Percentiles rank a stretch among this genome's conserved stretches.
Conservation (phyloP, 37 sponge, comb jelly and placozoan species). For the Mnemiopsis leidyi region DNA sequence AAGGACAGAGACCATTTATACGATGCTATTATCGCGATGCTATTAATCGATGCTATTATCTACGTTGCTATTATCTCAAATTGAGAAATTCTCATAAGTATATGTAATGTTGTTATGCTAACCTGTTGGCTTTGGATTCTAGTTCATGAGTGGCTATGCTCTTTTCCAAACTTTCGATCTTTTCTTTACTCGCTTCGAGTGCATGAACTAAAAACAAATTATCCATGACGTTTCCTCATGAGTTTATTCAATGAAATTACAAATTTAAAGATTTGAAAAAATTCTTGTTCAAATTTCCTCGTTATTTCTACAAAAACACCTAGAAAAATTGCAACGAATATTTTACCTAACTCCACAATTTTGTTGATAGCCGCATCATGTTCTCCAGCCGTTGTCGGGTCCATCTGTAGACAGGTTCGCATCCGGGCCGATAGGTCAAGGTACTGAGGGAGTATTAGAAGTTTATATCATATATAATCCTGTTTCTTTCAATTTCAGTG, state of each 20-base stretch:
- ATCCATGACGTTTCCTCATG: background rate
- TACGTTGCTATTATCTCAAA: no score
- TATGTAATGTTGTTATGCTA: no score
- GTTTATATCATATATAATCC: no score
- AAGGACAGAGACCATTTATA: no score
- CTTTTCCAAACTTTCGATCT: constrained; percentile 24
- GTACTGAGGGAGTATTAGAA: background rate
- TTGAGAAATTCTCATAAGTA: no score
- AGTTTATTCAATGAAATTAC: background rate
- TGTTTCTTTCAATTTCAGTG: no score
- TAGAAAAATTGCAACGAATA: no score
- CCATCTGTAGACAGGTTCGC: constrained; percentile 17
- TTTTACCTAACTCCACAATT: constrained; percentile 29
- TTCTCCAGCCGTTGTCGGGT: constrained; percentile 11
- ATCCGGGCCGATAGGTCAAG: constrained; percentile 35
- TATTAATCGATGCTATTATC: no score
- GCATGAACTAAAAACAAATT: constrained; percentile 6
- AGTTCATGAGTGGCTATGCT: background rate
- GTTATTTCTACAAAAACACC: no score
- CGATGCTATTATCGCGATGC: no score
- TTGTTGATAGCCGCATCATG: constrained; percentile 38
- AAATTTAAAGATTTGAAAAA: background rate
- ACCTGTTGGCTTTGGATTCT: constrained; percentile 19
- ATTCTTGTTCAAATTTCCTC: no score
- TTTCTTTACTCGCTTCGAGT: background rate